Evolutionary conservation across 2,113 vertebrate genomes (phyloP), one percentile per base, ranked within the genome.

Genomic region (Cariama cristata): DNA sequence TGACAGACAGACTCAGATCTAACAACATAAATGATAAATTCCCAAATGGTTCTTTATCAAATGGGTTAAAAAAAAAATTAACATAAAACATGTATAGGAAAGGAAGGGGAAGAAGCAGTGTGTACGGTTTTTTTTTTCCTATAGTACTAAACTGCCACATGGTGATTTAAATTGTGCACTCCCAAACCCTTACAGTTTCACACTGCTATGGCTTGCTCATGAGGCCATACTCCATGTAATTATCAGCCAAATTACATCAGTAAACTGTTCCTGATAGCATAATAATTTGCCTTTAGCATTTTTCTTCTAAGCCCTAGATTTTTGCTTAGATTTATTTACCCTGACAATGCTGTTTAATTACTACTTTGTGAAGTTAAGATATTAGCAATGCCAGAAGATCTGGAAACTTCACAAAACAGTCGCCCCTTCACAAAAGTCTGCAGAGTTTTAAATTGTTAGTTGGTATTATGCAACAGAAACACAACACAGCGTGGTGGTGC

Each of bases 231-330:
- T 92, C 91, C 9, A 0, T 24, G 82, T 83, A 94, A 96, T 88
- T 85, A 96, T 71, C 93, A 96, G 91, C 91, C 96, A 93, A 90
- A 85, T 62, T 71, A 63, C 86, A 95, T 83, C 91, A 91, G 76
- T 62, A 85, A 92, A 88, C 69, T 52, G 62, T 18, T 94, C 83
- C 75, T 55, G 63, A 95, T 74, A 75, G 86, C 45, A 33, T 42
- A 84, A n/a, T 47, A 93, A 77, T 62, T 96, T 66, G 96, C 95
- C 95, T 95, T 96, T 76, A 92, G 96, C 94, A 0, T 79, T 97
- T 81, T 93, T 72, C 83, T 94, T 79, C 40, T 56, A 88, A 95
- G 72, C 53, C 72, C 32, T 85, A 42, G 62, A 89, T 56, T 95
- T 72, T n/a, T 33, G 27, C 85, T 80, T 68, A 33, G 56, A 93